Conservation (phyloP, 2,797 vertebrate species). For the Aldrovandia affinis region DNA sequence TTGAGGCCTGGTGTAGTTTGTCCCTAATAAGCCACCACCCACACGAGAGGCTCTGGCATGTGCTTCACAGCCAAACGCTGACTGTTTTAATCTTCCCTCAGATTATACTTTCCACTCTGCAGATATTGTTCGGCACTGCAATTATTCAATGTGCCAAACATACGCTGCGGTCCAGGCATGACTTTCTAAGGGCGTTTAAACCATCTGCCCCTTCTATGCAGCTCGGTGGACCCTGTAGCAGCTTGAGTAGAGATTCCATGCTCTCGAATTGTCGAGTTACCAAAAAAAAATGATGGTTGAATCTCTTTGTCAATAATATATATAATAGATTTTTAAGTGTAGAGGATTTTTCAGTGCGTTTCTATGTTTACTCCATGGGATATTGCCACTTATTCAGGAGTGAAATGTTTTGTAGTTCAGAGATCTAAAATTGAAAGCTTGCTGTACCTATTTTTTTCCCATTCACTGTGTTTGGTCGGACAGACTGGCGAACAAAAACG, state of each 20-base stretch:
- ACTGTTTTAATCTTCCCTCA: conserved; percentile 56
- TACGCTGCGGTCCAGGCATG: conserved; percentile 53
- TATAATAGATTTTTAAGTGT: neutral
- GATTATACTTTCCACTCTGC: conserved; percentile 39
- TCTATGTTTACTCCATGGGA: conserved; percentile 4
- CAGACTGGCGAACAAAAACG: neutral
- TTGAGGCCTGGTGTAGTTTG: conserved; percentile 55
- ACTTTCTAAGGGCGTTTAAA: conserved; percentile 57
- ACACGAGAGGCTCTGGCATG: conserved; percentile 56
- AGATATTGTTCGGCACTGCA: conserved; percentile 26
- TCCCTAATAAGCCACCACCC: conserved; percentile 57
- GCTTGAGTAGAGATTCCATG: neutral
- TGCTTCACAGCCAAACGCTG: conserved; percentile 65
- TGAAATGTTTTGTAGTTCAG: neutral
- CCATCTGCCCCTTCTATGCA: conserved; percentile 70
- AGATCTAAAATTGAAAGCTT: conserved; percentile 45
- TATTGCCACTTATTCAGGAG: neutral
- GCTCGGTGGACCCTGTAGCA: conserved; percentile 55
- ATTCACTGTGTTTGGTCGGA: neutral
- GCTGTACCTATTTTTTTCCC: conserved; percentile 15
- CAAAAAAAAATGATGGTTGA: neutral
- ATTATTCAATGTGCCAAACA: conserved; percentile 42
- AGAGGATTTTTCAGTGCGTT: neutral
- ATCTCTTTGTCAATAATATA: neutral
- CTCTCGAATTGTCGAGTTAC: neutral